Conservation (phyloP, 2,797 vertebrate species). For the Bradypodion ventrale region DNA sequence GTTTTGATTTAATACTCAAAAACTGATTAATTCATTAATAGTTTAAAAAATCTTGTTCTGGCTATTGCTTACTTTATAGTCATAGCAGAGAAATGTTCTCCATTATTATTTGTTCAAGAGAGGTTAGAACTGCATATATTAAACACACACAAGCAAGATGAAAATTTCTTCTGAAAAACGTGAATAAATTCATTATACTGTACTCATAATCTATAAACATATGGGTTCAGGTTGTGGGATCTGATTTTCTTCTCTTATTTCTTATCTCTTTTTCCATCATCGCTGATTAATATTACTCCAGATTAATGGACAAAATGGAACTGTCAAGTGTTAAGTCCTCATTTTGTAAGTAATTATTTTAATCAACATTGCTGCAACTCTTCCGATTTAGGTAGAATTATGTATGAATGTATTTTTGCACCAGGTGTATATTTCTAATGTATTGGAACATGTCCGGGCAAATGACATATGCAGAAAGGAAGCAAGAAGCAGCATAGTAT, state of each 20-base stretch:
- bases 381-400: not conserved
- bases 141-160: conserved; percentile 40
- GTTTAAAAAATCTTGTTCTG: not conserved
- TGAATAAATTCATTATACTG: conserved; percentile 30
- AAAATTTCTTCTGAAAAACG: conserved; percentile 53
- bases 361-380: too few relatives aligned
- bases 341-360: conserved; percentile 27
- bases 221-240: not conserved
- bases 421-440: not conserved
- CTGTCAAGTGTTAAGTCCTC: not conserved
- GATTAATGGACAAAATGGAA: conserved; percentile 17
- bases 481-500: not conserved
- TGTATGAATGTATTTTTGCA: not conserved
- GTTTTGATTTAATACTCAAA: too few relatives aligned
- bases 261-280: conserved; percentile 9
- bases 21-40: not conserved
- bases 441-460: not conserved
- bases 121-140: conserved; percentile 44
- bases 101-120: conserved; percentile 45
- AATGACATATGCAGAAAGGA: not conserved
- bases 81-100: conserved; percentile 61
- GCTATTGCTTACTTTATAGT: not conserved
- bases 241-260: conserved; percentile 20
- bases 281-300: conserved; percentile 22
- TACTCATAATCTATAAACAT: conserved; percentile 30